phyloP scores from a whole-genome alignment of 2,888 invertebrate species.

The Dendrolimus houi region DNA sequence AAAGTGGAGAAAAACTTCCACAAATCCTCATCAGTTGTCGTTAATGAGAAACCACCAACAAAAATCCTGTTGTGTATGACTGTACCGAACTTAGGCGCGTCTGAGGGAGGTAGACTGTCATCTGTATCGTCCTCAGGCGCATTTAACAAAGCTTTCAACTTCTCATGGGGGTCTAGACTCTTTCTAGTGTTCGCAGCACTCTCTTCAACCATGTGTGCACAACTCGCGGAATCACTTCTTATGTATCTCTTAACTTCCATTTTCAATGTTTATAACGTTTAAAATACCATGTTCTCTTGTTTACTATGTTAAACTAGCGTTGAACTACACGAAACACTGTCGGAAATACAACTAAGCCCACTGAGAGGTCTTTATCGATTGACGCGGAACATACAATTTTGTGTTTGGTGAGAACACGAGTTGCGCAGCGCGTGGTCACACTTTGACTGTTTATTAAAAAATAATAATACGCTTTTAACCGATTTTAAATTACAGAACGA shows the following conservation, averaged over 20 bases:
- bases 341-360: constrained; percentile 42
- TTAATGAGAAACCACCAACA: constrained; percentile 96
- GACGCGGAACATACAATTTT: constrained; percentile 17
- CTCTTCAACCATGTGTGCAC: constrained; percentile 69
- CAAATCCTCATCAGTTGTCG: constrained; percentile 94
- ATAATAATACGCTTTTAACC: constrained; percentile 46
- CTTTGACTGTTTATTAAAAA: constrained; percentile 22
- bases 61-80: constrained; percentile 96
- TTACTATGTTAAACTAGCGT: constrained; percentile 67
- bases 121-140: constrained; percentile 64
- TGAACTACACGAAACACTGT: constrained; percentile 34
- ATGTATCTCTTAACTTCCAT: constrained; percentile 70
- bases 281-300: constrained; percentile 67
- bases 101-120: constrained; percentile 59
- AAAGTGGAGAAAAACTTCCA: constrained; percentile 93
- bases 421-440: constrained; percentile 17
- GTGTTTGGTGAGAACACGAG: constrained; percentile 32
- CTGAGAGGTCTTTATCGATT: constrained; percentile 30
- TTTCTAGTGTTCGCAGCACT: constrained; percentile 52
- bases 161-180: constrained; percentile 61
- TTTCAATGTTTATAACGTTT: constrained; percentile 29
- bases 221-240: constrained; percentile 66
- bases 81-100: constrained; percentile 82
- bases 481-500: constrained; percentile 47
- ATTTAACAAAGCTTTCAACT: constrained; percentile 61